These are phyloP conservation scores for Noctilio leporinus DNA, from an alignment of 2,113 vertebrate genomes.

Conservation along the genomic window DNA sequence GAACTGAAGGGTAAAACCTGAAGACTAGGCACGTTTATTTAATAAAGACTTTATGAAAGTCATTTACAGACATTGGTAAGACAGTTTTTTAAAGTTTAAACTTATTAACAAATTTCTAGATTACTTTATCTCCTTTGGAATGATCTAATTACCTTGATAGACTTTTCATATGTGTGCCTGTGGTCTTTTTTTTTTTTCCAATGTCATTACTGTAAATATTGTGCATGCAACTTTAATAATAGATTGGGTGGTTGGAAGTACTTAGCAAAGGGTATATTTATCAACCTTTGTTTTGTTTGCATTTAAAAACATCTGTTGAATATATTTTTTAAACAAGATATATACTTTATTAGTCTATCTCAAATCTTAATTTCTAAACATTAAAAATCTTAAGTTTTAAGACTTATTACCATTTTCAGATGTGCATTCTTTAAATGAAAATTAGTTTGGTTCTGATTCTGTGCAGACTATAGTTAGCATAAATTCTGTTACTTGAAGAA, in stretches of 20 bases:
- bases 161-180: not conserved
- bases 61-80: not conserved
- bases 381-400: slow-evolving; percentile 17
- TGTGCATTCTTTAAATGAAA: slow-evolving; percentile 35
- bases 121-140: not conserved
- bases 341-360: slow-evolving; percentile 14
- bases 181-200: slow-evolving; percentile 30
- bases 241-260: not conserved
- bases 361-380: slow-evolving; percentile 36
- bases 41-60: not conserved
- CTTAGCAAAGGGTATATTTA: slow-evolving; percentile 36
- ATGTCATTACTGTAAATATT: slow-evolving; percentile 23
- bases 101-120: not conserved
- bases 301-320: slow-evolving; percentile 18
- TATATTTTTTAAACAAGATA: slow-evolving; percentile 27
- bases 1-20: not conserved
- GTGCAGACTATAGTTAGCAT: not conserved
- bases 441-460: slow-evolving; percentile 45
- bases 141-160: not conserved
- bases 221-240: slow-evolving; percentile 40
- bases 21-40: not conserved
- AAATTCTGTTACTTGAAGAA: slow-evolving; percentile 31
- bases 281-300: not conserved
- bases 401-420: not conserved
- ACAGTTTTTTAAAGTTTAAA: not conserved